phyloP scores from a whole-genome alignment of 1,140 invertebrate genomes.

The Drosophila nannoptera region DNA sequence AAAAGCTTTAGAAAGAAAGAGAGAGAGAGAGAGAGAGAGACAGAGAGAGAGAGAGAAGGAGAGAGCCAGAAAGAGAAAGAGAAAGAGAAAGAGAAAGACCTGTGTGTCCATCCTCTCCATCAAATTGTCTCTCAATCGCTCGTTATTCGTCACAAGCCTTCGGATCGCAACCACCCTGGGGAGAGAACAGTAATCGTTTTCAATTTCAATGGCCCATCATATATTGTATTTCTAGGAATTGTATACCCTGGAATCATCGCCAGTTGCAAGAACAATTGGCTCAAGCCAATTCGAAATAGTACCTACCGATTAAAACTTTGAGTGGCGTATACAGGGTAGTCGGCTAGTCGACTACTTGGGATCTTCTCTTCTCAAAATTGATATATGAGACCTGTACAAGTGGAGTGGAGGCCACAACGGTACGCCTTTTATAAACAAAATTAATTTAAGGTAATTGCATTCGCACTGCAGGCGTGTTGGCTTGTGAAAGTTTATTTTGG shows the following conservation, averaged over 20 bases:
- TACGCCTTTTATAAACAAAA: constrained; percentile 50
- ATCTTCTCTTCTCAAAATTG: constrained; percentile 18
- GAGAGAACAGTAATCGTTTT: constrained; percentile 43
- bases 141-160: constrained; percentile 66
- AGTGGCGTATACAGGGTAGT: not conserved
- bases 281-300: too few relatives aligned
- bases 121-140: not conserved
- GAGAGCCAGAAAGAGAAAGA: too few relatives aligned
- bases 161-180: constrained; percentile 50
- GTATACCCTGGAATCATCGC: too few relatives aligned
- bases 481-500: too few relatives aligned
- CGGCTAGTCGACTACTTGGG: not conserved
- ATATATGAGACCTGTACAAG: constrained; percentile 46
- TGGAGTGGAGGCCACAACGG: constrained; percentile 18
- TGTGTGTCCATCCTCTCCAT: not conserved
- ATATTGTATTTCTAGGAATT: not conserved
- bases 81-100: not conserved
- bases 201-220: constrained; percentile 46
- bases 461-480: constrained; percentile 21
- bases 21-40: too few relatives aligned
- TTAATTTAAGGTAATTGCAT: constrained; percentile 62
- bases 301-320: not conserved
- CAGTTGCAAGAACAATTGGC: too few relatives aligned
- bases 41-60: too few relatives aligned
- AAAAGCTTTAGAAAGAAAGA: too few relatives aligned